A percentile compares a stretch with the other conserved stretches of the same genome.
phyloP scores from a whole-genome alignment of 2,888 invertebrate species.

The Tetrapedia diversipes region DNA sequence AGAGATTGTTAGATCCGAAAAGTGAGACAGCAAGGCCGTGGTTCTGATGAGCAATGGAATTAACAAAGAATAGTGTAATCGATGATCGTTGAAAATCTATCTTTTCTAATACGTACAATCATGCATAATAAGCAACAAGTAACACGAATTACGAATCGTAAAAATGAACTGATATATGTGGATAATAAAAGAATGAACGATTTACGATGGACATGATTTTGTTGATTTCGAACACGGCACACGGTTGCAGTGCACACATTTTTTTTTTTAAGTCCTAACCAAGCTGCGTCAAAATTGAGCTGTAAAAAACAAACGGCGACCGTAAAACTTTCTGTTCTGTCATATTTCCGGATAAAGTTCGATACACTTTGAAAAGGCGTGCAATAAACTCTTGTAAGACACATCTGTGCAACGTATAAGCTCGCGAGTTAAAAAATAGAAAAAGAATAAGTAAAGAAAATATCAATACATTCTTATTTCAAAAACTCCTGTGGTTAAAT shows the following conservation, averaged over 20 bases:
- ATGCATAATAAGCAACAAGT: no score
- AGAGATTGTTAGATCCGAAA: no score
- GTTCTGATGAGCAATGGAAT: no score
- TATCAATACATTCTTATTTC: no score
- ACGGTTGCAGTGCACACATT: neutral
- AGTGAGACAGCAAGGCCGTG: no score
- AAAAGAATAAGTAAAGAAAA: neutral
- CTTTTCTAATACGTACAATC: no score
- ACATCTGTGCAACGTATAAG: constrained; percentile 8
- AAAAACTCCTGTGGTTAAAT: no score
- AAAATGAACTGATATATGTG: neutral
- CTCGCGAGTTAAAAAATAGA: constrained; percentile 8
- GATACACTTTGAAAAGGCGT: constrained; percentile 27
- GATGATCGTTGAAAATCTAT: no score
- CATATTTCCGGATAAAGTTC: constrained; percentile 32
- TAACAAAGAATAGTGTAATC: no score
- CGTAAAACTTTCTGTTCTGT: constrained; percentile 35
- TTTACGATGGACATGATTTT: neutral
- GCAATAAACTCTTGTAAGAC: constrained; percentile 38
- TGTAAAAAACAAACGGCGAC: constrained; percentile 37
- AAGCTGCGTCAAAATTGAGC: constrained; percentile 38
- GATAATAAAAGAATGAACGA: neutral
- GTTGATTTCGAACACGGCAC: constrained; percentile 4
- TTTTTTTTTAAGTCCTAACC: constrained; percentile 19
- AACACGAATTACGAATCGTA: neutral